These are phyloP conservation scores for Urocolius indicus DNA, from an alignment of 2,113 vertebrate genomes.

Conservation along the genomic window DNA sequence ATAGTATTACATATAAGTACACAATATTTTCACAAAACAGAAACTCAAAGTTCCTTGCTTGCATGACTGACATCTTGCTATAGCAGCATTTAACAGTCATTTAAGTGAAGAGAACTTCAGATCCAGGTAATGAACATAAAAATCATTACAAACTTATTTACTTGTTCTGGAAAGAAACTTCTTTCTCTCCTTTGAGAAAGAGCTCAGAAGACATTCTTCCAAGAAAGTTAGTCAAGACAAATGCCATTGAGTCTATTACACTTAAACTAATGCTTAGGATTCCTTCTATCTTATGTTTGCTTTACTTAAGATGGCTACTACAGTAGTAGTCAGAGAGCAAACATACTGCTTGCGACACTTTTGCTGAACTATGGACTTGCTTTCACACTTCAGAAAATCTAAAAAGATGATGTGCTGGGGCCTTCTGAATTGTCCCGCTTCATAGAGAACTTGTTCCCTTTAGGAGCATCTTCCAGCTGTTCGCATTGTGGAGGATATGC, in stretches of 20 bases:
- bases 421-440: not conserved
- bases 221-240: not conserved
- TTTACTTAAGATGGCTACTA: not conserved
- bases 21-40: not conserved
- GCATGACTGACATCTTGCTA: not conserved
- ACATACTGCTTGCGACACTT: not conserved
- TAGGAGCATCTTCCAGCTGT: not conserved
- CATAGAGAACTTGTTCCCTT: not conserved
- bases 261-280: not conserved
- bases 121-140: not conserved
- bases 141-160: not conserved
- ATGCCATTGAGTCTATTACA: not conserved
- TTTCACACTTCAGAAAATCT: not conserved
- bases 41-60: not conserved
- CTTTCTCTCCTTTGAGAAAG: not conserved
- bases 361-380: not conserved
- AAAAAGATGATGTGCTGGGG: not conserved
- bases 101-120: not conserved
- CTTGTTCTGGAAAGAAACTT: not conserved
- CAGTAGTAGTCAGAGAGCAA: not conserved
- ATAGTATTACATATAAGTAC: not conserved
- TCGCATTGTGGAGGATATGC: not conserved
- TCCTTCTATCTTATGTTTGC: not conserved
- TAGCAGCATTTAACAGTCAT: not conserved
- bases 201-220: not conserved